phyloP scores from a whole-genome alignment of 2,113 vertebrate genomes.

The Coregonus clupeaformis region DNA sequence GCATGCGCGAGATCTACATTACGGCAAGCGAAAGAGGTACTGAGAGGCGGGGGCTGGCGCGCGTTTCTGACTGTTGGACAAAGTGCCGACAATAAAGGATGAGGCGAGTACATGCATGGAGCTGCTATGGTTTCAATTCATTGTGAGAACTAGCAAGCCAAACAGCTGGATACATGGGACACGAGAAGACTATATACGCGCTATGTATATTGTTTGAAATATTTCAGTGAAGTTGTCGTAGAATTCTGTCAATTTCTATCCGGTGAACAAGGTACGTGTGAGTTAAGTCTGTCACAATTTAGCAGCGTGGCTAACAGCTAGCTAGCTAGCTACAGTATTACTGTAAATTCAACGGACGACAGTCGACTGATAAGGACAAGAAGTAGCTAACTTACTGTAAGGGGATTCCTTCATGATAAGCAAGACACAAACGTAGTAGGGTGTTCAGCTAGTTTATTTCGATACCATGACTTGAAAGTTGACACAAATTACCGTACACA shows the following conservation, averaged over 20 bases:
- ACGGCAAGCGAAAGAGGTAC: constrained; percentile 46
- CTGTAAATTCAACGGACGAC: constrained; percentile 23
- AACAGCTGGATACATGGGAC: not conserved
- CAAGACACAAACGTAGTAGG: too few species aligned
- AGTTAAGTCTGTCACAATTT: constrained; percentile 39
- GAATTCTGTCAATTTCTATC: not conserved
- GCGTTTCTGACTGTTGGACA: constrained; percentile 39
- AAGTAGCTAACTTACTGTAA: constrained; percentile 13
- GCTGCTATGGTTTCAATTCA: not conserved
- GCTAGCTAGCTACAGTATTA: constrained; percentile 28
- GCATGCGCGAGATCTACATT: constrained; percentile 26
- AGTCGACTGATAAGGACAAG: not conserved
- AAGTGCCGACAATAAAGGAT: constrained; percentile 38
- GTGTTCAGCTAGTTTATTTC: too few species aligned
- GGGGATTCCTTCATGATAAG: too few species aligned
- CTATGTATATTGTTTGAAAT: constrained; percentile 26
- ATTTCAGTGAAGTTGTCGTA: not conserved
- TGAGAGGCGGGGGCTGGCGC: not conserved
- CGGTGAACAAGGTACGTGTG: constrained; percentile 16
- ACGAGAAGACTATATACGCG: constrained; percentile 20
- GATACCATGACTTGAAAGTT: too few species aligned
- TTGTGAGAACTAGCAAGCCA: not conserved
- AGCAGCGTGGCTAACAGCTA: constrained; percentile 49
- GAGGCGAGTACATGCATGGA: not conserved
- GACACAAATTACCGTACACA: too few species aligned